Conservation (phyloP, 1,140 invertebrate species). For the Drosophila ironensis region DNA sequence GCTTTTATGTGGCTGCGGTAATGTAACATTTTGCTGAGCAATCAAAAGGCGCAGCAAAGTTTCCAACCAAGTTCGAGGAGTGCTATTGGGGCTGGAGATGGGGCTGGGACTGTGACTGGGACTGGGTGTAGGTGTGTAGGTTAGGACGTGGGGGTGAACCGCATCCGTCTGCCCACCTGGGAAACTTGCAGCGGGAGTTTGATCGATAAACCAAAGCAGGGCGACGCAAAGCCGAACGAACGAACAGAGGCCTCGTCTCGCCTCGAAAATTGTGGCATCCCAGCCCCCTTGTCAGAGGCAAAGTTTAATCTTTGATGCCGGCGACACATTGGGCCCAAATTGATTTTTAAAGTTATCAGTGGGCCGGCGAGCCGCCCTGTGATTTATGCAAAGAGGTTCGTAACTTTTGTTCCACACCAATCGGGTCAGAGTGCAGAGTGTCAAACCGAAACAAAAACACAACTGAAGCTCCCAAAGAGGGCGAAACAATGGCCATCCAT, state of each 20-base stretch:
- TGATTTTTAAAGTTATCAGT: slow-evolving; percentile 51
- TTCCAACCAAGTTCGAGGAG: slow-evolving; percentile 17
- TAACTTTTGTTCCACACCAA: slow-evolving; percentile 30
- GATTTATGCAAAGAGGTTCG: slow-evolving; percentile 48
- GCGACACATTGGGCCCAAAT: slow-evolving; percentile 50
- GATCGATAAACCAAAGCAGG: slow-evolving; percentile 41
- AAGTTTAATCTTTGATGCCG: slow-evolving; percentile 44
- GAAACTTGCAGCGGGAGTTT: slow-evolving; percentile 46
- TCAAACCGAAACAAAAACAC: slow-evolving; percentile 48
- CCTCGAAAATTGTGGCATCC: slow-evolving; percentile 26
- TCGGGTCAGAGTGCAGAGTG: slow-evolving; percentile 37
- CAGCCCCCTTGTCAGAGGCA: slow-evolving; percentile 15
- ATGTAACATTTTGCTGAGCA: slow-evolving; percentile 59
- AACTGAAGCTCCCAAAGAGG: slow-evolving; percentile 10
- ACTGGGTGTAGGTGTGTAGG: too few species aligned
- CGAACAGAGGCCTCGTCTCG: slow-evolving; percentile 26
- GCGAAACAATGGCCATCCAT: slow-evolving; percentile 42
- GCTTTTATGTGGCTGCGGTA: slow-evolving; percentile 46
- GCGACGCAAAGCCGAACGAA: neutral
- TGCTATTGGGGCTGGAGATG: neutral
- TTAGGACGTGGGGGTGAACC: slow-evolving; percentile 8
- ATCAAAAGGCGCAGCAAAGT: slow-evolving; percentile 45
- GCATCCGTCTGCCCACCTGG: slow-evolving; percentile 31
- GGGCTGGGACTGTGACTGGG: too few species aligned
- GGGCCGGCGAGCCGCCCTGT: neutral